Percentiles rank a stretch among this genome's conserved stretches.
Evolutionary conservation across 2,113 vertebrate species (phyloP).

Genomic region (Lycaon pictus): DNA sequence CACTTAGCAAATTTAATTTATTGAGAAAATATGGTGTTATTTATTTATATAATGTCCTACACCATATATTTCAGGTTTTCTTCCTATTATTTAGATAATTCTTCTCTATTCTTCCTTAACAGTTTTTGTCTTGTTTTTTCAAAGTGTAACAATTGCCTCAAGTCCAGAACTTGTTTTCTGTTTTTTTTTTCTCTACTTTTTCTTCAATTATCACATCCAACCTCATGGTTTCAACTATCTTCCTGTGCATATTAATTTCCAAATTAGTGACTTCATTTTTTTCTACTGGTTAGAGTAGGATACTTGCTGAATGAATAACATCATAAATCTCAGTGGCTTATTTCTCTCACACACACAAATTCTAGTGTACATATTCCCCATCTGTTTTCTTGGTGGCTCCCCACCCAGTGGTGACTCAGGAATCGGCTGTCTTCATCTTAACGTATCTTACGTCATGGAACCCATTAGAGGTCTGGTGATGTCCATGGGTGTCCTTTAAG

Average conservation of each 20-base stretch:
- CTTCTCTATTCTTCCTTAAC: background rate
- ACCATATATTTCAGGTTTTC: background rate
- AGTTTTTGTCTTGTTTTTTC: background rate
- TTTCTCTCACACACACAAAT: background rate
- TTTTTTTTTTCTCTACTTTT: background rate
- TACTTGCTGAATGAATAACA: background rate
- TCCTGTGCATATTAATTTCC: background rate
- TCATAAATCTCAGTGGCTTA: background rate
- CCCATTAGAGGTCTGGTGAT: background rate
- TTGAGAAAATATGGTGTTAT: background rate
- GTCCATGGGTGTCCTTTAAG: background rate
- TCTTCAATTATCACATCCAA: background rate
- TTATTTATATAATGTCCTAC: background rate
- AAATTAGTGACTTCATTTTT: background rate
- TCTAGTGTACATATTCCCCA: background rate
- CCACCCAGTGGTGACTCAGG: background rate
- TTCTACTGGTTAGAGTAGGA: background rate
- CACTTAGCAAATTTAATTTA: background rate
- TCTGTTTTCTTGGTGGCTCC: background rate
- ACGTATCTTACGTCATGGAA: background rate
- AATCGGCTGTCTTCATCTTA: background rate
- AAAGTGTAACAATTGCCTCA: background rate
- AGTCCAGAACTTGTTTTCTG: background rate
- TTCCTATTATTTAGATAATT: background rate
- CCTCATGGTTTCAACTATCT: background rate